Conservation (phyloP, 2,113 vertebrate species). For the Caretta caretta region DNA sequence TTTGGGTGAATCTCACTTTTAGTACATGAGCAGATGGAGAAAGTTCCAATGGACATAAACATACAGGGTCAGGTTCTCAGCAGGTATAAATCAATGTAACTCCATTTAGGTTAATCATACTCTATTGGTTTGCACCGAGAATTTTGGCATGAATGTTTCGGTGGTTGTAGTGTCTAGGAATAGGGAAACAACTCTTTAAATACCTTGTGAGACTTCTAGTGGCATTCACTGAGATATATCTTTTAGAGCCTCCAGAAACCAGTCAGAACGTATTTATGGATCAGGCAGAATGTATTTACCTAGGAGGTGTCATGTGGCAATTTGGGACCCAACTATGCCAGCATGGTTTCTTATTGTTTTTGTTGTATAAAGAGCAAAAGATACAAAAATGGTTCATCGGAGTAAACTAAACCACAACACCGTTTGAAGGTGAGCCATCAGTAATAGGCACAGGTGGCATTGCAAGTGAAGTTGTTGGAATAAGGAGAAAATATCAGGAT, state of each 20-base stretch:
- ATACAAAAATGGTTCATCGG: neutral
- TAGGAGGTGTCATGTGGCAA: neutral
- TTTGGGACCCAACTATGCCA: neutral
- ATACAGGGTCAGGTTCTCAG: neutral
- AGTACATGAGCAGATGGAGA: neutral
- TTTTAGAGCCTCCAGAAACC: neutral
- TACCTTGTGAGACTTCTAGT: neutral
- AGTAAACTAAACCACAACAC: neutral
- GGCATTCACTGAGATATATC: neutral
- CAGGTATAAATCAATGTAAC: neutral
- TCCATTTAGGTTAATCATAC: neutral
- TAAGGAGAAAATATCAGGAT: neutral
- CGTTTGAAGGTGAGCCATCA: too few species aligned
- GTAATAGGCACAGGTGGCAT: neutral
- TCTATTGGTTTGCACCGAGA: neutral
- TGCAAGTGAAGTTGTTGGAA: neutral
- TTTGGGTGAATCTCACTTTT: neutral
- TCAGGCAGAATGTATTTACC: neutral
- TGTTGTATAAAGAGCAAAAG: too few species aligned
- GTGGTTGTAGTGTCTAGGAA: neutral
- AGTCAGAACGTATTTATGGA: neutral
- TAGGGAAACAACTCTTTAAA: neutral
- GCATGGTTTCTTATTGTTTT: too few species aligned
- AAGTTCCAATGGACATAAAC: neutral
- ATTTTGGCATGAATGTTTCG: neutral